Evolutionary conservation across 2,888 invertebrate genomes (phyloP).

Genomic region (Macrosiphum euphorbiae): DNA sequence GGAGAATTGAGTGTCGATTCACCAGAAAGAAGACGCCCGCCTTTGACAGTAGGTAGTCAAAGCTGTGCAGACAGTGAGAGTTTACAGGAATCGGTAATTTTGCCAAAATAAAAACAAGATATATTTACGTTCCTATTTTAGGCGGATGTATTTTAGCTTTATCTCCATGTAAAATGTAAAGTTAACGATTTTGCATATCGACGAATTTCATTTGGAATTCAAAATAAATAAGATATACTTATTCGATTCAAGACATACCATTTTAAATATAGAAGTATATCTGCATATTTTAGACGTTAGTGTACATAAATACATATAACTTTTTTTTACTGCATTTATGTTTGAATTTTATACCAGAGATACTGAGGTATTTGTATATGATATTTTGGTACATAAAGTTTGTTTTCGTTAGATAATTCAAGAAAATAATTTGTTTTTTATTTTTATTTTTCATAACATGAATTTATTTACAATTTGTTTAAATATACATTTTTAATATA

Average conservation of each 20-base stretch:
- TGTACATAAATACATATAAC: neutral
- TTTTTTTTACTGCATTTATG: neutral
- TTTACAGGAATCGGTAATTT: neutral
- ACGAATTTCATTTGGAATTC: neutral
- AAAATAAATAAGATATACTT: neutral
- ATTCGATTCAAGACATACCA: neutral
- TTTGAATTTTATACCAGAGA: neutral
- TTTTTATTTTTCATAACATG: neutral
- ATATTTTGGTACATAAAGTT: neutral
- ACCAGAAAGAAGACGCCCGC: neutral
- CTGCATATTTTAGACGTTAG: neutral
- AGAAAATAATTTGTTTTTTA: neutral
- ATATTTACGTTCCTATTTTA: neutral
- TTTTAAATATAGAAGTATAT: neutral
- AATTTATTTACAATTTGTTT: neutral
- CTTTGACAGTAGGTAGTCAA: neutral
- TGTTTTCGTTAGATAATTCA: neutral
- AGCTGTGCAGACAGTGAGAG: neutral
- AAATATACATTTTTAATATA: neutral
- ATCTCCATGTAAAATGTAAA: neutral
- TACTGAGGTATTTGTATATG: neutral
- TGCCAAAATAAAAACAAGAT: neutral
- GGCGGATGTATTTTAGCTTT: neutral
- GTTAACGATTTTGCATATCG: neutral
- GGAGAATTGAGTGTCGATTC: neutral